Percentiles rank a stretch among this genome's conserved stretches.
Conservation (phyloP, 2,797 vertebrate genomes). For the Novumbra hubbsi region DNA sequence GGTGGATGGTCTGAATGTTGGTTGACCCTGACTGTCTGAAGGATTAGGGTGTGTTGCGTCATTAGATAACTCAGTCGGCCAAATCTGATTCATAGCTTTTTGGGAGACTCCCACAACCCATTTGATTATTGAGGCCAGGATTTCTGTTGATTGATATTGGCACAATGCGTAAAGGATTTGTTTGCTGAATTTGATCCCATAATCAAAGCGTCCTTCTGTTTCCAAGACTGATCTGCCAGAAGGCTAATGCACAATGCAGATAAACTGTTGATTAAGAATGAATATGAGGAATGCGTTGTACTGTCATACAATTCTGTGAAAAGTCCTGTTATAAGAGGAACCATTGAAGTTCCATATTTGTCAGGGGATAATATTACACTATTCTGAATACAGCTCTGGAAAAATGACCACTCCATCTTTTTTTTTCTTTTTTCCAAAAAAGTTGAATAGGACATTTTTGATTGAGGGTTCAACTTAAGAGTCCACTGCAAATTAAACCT, state of each 20-base stretch:
- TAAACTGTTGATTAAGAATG: neutral
- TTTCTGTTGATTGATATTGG: neutral
- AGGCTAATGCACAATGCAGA: too few species aligned
- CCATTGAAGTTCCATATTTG: neutral
- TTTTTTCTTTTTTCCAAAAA: too few species aligned
- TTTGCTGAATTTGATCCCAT: neutral
- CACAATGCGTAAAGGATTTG: conserved; percentile 21
- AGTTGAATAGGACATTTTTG: too few species aligned
- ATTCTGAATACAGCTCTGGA: too few species aligned
- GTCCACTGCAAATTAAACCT: too few species aligned
- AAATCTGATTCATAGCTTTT: conserved; percentile 4
- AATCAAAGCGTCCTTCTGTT: too few species aligned
- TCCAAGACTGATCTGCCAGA: too few species aligned
- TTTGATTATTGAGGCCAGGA: neutral
- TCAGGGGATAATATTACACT: neutral
- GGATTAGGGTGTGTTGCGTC: neutral
- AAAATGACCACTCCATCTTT: too few species aligned
- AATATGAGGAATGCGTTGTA: neutral
- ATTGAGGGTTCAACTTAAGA: too few species aligned
- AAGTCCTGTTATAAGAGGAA: neutral
- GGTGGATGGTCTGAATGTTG: neutral
- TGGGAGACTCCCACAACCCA: neutral
- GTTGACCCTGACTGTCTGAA: neutral
- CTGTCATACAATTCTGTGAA: neutral
- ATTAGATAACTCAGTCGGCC: conserved; percentile 9